These are phyloP conservation scores for Neodiprion fabricii DNA, from an alignment of 1,140 invertebrate genomes.

Conservation along the genomic window DNA sequence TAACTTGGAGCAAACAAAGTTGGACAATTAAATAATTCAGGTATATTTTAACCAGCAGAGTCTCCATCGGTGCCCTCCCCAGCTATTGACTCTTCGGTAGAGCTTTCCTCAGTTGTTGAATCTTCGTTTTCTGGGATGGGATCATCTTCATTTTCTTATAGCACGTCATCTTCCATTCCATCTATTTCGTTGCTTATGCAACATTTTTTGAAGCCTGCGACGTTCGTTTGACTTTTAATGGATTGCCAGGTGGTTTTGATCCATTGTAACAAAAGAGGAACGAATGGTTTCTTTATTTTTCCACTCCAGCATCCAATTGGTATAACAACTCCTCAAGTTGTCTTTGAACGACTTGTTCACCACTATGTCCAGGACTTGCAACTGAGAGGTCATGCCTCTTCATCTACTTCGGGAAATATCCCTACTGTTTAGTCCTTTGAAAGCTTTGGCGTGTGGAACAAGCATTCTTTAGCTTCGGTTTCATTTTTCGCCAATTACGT, in stretches of 20 bases:
- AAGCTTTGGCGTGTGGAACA: not conserved
- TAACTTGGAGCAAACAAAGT: not conserved
- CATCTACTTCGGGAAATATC: not conserved
- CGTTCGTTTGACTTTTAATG: slow-evolving; percentile 7
- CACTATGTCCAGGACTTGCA: slow-evolving; percentile 37
- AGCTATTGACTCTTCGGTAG: not conserved
- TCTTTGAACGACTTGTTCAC: slow-evolving; percentile 19
- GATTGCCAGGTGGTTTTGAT: slow-evolving; percentile 10
- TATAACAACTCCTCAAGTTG: slow-evolving; percentile 9
- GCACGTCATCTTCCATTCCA: not conserved
- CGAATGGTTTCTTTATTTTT: slow-evolving; percentile 24
- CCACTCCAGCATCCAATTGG: slow-evolving; percentile 23
- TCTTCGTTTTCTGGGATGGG: not conserved
- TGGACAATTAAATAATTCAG: not conserved
- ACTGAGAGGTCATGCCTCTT: slow-evolving; percentile 30
- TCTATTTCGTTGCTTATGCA: slow-evolving; percentile 21
- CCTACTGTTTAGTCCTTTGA: not conserved
- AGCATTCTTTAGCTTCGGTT: not conserved
- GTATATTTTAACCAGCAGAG: not conserved
- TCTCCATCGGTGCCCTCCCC: not conserved
- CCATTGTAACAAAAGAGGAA: slow-evolving; percentile 5
- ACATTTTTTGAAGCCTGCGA: slow-evolving; percentile 14
- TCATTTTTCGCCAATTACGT: not conserved
- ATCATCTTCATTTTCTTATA: not conserved
- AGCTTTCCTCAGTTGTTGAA: not conserved